A percentile compares a stretch with the other conserved stretches of the same genome.
Evolutionary conservation across 2,888 invertebrate species (phyloP).

Genomic region (Acanthoscelides obtectus): DNA sequence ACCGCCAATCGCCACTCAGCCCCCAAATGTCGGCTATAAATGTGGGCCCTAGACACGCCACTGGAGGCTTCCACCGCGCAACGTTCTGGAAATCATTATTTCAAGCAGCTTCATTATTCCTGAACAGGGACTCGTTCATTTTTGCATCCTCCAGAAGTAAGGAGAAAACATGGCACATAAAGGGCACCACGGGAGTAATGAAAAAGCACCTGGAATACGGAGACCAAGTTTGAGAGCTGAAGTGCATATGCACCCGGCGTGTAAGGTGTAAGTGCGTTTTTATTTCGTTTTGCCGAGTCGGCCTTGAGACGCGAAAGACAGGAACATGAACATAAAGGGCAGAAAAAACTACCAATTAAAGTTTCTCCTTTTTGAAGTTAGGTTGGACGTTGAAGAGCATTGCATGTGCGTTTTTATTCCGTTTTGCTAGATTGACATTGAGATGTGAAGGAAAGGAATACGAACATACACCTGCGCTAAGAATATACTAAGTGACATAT

Average conservation of each 20-base stretch:
- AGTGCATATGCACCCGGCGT: neutral
- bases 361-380: too few relatives aligned
- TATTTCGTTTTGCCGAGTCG: neutral
- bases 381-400: too few relatives aligned
- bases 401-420: too few relatives aligned
- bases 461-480: too few relatives aligned
- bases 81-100: neutral
- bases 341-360: too few relatives aligned
- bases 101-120: neutral
- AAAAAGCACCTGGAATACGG: neutral
- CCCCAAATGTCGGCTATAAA: too few relatives aligned
- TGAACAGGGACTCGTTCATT: neutral
- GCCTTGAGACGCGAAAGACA: neutral
- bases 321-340: too few relatives aligned
- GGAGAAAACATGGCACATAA: neutral
- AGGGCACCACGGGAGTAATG: neutral
- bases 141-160: neutral
- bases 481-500: too few relatives aligned
- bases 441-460: too few relatives aligned
- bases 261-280: neutral
- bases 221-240: neutral
- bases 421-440: too few relatives aligned
- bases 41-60: too few relatives aligned
- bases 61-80: neutral
- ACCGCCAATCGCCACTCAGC: too few relatives aligned